phyloP scores from a whole-genome alignment of 2,888 invertebrate species.

The Drosophila longiperda region DNA sequence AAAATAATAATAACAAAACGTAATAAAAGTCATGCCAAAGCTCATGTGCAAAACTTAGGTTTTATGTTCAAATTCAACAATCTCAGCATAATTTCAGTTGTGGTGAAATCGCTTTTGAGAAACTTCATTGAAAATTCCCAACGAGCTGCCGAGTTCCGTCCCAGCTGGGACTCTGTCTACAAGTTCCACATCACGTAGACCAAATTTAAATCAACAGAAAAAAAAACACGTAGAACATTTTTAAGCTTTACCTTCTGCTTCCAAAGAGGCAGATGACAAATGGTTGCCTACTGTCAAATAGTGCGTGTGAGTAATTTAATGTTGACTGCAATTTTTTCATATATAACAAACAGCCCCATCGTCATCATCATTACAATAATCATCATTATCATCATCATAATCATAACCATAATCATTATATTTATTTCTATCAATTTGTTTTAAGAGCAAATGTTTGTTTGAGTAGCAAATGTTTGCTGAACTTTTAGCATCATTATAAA shows the following conservation, averaged over 20 bases:
- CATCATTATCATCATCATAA: constrained; percentile 32
- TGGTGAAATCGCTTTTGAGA: constrained; percentile 19
- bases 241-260: constrained; percentile 35
- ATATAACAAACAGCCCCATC: constrained; percentile 29
- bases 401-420: constrained; percentile 11
- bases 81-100: constrained; percentile 47
- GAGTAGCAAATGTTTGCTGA: constrained; percentile 12
- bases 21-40: constrained; percentile 5
- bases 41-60: constrained; percentile 14
- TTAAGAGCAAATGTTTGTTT: constrained; percentile 11
- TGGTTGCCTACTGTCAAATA: constrained; percentile 15
- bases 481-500: constrained; percentile 46
- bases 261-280: constrained; percentile 10
- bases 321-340: constrained; percentile 30
- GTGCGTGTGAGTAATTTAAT: constrained; percentile 67
- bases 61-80: constrained; percentile 11
- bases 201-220: constrained; percentile 33
- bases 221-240: constrained; percentile 14
- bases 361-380: background rate
- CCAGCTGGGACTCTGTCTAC: constrained; percentile 40
- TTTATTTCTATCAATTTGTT: constrained; percentile 28
- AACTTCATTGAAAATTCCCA: constrained; percentile 13
- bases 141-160: constrained; percentile 11
- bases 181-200: constrained; percentile 62
- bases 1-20: background rate